Evolutionary conservation across 1,140 invertebrate species (phyloP).

Genomic region (Patella vulgata): DNA sequence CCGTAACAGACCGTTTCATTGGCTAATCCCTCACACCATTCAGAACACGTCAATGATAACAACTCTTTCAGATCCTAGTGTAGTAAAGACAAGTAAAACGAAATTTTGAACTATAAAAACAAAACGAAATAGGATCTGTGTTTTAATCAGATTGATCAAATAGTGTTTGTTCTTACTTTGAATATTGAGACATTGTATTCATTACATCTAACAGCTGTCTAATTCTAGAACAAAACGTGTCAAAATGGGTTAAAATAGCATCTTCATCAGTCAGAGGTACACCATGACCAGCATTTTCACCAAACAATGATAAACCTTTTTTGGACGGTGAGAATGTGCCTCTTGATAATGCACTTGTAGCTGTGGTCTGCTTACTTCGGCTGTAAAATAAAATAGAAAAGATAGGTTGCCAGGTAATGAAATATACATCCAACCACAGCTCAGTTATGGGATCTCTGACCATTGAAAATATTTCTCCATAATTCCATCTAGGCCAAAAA

Average conservation of each 20-base stretch:
- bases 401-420: neutral
- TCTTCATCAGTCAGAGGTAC: slow-evolving; percentile 65
- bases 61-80: too few species aligned
- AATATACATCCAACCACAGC: slow-evolving; percentile 6
- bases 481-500: neutral
- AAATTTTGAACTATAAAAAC: too few species aligned
- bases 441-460: slow-evolving; percentile 3
- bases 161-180: slow-evolving; percentile 59
- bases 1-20: too few species aligned
- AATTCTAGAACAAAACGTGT: slow-evolving; percentile 61
- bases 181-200: slow-evolving; percentile 63
- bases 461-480: neutral
- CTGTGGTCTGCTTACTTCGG: slow-evolving; percentile 30
- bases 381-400: neutral
- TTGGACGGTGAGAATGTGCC: slow-evolving; percentile 49
- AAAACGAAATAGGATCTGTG: too few species aligned
- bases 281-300: slow-evolving; percentile 51
- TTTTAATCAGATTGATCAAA: too few species aligned
- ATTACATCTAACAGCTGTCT: slow-evolving; percentile 63
- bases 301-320: slow-evolving; percentile 37
- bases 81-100: too few species aligned
- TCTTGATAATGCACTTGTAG: slow-evolving; percentile 26
- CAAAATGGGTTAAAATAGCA: slow-evolving; percentile 62
- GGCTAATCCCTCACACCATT: too few species aligned
- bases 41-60: too few species aligned